A percentile compares a stretch with the other conserved stretches of the same genome.
Evolutionary conservation across 2,797 vertebrate species (phyloP).

Genomic region (Prunella strophiata): DNA sequence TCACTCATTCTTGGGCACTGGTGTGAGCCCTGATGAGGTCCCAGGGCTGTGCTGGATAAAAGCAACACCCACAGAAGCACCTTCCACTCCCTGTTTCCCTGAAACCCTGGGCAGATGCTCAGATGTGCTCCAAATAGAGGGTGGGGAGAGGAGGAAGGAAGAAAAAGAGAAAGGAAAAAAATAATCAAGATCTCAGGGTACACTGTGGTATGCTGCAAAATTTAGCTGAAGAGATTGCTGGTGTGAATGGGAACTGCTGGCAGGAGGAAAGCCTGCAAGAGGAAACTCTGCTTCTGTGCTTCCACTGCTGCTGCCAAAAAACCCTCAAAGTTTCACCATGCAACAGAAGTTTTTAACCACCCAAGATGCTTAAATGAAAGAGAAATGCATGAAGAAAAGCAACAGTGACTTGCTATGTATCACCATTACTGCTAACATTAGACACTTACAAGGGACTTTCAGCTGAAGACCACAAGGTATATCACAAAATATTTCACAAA

Average conservation of each 20-base stretch:
- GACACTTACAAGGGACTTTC: not conserved
- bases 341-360: slow-evolving; percentile 5
- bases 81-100: not conserved
- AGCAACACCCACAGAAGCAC: not conserved
- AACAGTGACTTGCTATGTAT: not conserved
- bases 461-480: slow-evolving; percentile 26
- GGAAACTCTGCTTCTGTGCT: not conserved
- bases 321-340: not conserved
- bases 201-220: slow-evolving; percentile 41
- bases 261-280: slow-evolving; percentile 6
- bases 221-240: slow-evolving; percentile 46
- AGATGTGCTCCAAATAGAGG: not conserved
- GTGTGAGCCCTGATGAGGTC: not conserved
- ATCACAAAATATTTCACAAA: slow-evolving; percentile 57
- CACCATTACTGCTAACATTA: not conserved
- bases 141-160: rapidly evolving
- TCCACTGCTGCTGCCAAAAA: slow-evolving; percentile 22
- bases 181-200: not conserved
- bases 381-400: not conserved
- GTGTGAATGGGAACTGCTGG: slow-evolving; percentile 47
- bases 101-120: not conserved
- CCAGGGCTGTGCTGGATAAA: not conserved
- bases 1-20: not conserved
- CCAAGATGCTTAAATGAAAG: not conserved
- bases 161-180: not conserved